Percentiles rank a stretch among this genome's conserved stretches.
phyloP scores from a whole-genome alignment of 2,797 vertebrate genomes.

The Falco berigora region DNA sequence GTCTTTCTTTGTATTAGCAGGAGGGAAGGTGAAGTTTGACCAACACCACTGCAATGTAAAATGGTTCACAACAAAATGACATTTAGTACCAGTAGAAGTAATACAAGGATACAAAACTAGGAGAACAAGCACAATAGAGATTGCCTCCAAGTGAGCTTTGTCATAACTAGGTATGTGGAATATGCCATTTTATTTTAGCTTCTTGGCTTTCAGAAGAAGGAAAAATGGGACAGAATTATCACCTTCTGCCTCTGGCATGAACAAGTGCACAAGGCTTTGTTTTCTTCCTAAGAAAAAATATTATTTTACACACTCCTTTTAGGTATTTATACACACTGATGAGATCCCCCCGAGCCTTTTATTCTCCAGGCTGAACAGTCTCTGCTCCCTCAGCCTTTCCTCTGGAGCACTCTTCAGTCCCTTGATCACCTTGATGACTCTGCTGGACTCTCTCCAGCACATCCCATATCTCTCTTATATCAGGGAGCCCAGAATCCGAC shows the following conservation, averaged over 20 bases:
- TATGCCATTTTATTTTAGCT: background rate
- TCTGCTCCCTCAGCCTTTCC: background rate
- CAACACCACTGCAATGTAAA: background rate
- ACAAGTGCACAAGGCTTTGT: background rate
- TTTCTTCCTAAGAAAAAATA: background rate
- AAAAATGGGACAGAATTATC: background rate
- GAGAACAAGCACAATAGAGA: background rate
- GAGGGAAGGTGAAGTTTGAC: background rate
- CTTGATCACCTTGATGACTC: background rate
- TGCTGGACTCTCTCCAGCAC: background rate
- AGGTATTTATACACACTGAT: background rate
- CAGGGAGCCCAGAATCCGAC: background rate
- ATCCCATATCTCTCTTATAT: background rate
- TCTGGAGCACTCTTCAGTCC: background rate
- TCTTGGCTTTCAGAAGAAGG: background rate
- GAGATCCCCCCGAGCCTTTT: too few relatives aligned
- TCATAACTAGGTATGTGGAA: background rate
- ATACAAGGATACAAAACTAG: background rate
- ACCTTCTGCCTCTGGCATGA: background rate
- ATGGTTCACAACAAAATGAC: background rate
- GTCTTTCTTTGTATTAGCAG: background rate
- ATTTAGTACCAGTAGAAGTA: background rate
- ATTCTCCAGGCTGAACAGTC: too few relatives aligned
- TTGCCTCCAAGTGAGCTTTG: background rate
- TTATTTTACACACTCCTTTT: background rate